phyloP scores from a whole-genome alignment of 2,113 vertebrate genomes.

The Podilymbus podiceps region DNA sequence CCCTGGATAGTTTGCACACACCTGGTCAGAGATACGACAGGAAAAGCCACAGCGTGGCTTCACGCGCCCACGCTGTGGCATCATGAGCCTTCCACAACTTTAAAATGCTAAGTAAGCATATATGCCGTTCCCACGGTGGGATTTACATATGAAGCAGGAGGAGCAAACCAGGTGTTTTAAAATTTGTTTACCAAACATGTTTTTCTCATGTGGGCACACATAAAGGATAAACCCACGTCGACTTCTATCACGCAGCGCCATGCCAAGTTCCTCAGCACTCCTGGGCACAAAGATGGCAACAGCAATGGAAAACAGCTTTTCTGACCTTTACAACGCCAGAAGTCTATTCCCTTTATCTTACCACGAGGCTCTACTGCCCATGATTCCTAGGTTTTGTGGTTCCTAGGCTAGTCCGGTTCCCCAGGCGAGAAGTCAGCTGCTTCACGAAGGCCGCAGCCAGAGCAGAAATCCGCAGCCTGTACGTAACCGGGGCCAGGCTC shows the following conservation, averaged over 20 bases:
- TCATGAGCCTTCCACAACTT: not conserved
- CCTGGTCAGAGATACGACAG: accelerated
- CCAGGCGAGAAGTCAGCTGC: not conserved
- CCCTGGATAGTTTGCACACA: not conserved
- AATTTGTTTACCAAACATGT: not conserved
- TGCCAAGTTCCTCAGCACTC: not conserved
- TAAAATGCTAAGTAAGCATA: not conserved
- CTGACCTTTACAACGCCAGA: not conserved
- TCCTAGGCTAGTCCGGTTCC: not conserved
- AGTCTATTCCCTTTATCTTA: not conserved
- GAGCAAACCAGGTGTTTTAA: not conserved
- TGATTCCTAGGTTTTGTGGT: not conserved
- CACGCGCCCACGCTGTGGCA: not conserved
- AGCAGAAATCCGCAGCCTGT: not conserved
- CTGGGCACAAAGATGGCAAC: not conserved
- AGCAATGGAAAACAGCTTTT: not conserved
- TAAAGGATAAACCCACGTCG: accelerated
- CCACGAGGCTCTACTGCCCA: not conserved
- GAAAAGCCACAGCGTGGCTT: not conserved
- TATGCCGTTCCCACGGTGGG: not conserved
- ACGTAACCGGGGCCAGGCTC: not conserved
- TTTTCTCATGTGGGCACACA: not conserved
- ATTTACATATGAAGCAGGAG: conserved; percentile 1
- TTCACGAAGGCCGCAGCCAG: not conserved
- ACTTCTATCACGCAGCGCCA: not conserved